Base-by-base conservation (phyloP, 2,797 vertebrate species). In the Bucorvus abyssinicus region DNA sequence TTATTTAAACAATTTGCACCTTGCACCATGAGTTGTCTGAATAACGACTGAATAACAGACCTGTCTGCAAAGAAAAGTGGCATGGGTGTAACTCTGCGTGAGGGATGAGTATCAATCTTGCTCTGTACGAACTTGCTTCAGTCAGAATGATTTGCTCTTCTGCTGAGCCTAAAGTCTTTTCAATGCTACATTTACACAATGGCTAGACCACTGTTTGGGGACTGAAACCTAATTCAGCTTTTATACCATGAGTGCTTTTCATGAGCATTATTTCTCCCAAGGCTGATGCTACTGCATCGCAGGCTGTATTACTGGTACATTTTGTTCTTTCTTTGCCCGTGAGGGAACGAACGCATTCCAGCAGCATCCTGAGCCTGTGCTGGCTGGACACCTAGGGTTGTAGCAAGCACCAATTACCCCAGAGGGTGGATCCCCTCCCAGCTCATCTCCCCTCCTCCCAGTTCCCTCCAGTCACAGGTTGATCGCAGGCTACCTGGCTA, bases 371-470 rank as follows among this genome's bases (percentile, higher is more conserved):
- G 30, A 70, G 69, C n/a, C 49, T 49, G n/a, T 1, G 2, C 32
- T 1, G 18, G 29, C 45, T 74, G 75, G 14, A 77, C 45, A 50
- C 2, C 0, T 14, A 69, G 27, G 23, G 32, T 3, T 73, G 59
- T 36, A 56, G 29, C n/a, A 32, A 77, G 18, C 59, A 82, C 18
- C 32, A 9, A 27, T 55, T 1, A 0, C 17, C 36, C 18, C 20
- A 34, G 13, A 17, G 0, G 0, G 20, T 1, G 0, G 9, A 19
- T 56, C 42, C 42, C 7, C 44, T 47, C 32, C 29, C n/a, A 45
- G 26, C 32, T 78, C 22, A 18, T 8, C 30, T 90, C 14, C 6
- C 5, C 21, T 74, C 68, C n/a, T 67, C 32, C 53, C 38, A 53
- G 29, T 23, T 73, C 23, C 53, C 60, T 53, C 21, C 21, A 27